Evolutionary conservation across 64 coral and sea anemone genomes (phyloP).

Genomic region (Stichodactyla helianthus): DNA sequence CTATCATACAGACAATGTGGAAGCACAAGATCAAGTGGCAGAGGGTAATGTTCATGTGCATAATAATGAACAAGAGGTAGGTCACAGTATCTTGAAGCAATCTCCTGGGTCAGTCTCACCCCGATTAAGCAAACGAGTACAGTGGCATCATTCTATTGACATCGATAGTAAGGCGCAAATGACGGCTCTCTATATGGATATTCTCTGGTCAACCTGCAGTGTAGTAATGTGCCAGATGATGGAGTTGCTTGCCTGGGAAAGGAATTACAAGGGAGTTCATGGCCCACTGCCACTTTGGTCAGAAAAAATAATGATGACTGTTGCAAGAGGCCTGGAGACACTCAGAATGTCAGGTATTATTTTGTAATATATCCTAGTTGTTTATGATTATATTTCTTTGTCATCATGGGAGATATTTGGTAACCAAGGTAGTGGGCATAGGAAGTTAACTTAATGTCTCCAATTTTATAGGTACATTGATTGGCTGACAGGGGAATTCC

Average conservation of each 20-base stretch:
- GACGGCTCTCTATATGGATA: constrained; percentile 15
- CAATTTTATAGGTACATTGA: neutral
- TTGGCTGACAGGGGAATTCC: too few relatives aligned
- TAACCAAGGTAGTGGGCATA: neutral
- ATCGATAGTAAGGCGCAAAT: constrained; percentile 35
- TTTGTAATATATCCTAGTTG: neutral
- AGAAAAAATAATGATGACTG: constrained; percentile 14
- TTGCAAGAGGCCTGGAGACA: constrained; percentile 35
- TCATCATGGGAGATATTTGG: neutral
- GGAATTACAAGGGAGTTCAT: neutral
- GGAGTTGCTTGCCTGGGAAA: neutral
- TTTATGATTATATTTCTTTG: neutral
- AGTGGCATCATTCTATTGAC: constrained; percentile 48
- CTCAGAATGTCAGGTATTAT: constrained; percentile 34
- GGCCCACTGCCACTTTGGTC: constrained; percentile 47
- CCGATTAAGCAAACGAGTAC: constrained; percentile 49
- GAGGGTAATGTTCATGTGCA: neutral
- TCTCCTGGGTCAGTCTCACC: constrained; percentile 27
- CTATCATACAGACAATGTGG: neutral
- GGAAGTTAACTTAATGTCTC: neutral
- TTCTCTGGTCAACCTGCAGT: constrained; percentile 43
- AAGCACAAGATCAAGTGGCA: neutral
- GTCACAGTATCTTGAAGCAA: constrained; percentile 57
- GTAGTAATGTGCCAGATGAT: constrained; percentile 12
- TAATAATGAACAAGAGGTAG: constrained; percentile 4